Evolutionary conservation across 2,113 vertebrate genomes (phyloP).

Genomic region (Melanostigma gelatinosum): DNA sequence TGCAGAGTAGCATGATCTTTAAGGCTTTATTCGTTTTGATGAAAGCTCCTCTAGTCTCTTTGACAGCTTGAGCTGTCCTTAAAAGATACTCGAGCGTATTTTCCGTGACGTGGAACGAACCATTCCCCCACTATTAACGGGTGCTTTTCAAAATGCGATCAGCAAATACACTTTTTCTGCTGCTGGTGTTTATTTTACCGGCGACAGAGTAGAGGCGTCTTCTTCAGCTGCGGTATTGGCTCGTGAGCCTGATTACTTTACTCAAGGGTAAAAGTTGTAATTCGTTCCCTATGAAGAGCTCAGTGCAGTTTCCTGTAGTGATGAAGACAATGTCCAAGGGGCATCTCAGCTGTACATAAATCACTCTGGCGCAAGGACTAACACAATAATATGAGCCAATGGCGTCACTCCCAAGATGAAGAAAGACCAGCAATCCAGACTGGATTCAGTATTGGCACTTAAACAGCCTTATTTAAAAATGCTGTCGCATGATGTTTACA

Average conservation of each 20-base stretch:
- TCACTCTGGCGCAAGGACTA: conserved; percentile 66
- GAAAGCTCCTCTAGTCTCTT: conserved; percentile 23
- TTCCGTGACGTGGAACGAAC: conserved; percentile 35
- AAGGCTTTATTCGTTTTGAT: conserved; percentile 46
- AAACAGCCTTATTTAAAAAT: conserved; percentile 33
- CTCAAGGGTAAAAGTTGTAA: conserved; percentile 50
- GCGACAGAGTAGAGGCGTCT: conserved; percentile 22
- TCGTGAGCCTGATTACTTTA: conserved; percentile 58
- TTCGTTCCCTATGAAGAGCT: conserved; percentile 52
- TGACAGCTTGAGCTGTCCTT: conserved; percentile 38
- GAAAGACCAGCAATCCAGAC: conserved; percentile 46
- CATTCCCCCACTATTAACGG: conserved; percentile 26
- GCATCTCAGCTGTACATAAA: conserved; percentile 69
- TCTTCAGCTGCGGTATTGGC: conserved; percentile 44
- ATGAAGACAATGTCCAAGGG: conserved; percentile 67
- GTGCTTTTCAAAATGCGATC: conserved; percentile 55
- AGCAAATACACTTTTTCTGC: conserved; percentile 36
- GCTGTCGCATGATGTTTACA: conserved; percentile 37
- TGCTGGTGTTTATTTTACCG: conserved; percentile 55
- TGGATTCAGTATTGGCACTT: conserved; percentile 37
- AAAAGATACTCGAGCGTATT: conserved; percentile 36
- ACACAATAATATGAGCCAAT: conserved; percentile 67
- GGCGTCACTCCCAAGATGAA: conserved; percentile 56
- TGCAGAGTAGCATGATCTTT: conserved; percentile 40
- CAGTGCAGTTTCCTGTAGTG: conserved; percentile 52